Evolutionary conservation across 1,140 invertebrate species (phyloP).

Genomic region (Nymphalis io): DNA sequence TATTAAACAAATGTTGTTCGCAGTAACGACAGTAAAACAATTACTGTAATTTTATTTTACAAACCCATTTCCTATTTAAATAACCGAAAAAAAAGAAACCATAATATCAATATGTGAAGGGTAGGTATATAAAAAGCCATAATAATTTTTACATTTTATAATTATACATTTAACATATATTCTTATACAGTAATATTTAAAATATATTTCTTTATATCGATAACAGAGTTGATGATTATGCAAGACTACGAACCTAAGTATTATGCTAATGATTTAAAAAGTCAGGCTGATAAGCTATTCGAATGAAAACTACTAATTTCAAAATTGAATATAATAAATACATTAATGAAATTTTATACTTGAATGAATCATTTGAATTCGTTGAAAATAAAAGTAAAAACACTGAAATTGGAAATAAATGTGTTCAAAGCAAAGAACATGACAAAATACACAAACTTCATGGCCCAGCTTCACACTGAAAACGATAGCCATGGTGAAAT

Average conservation of each 20-base stretch:
- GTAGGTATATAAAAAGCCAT: conserved; percentile 4
- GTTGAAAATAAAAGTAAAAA: too few species aligned
- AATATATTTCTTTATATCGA: conserved; percentile 74
- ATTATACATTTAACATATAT: conserved; percentile 75
- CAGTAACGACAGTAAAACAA: conserved; percentile 27
- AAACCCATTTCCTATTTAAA: neutral
- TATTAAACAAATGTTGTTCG: conserved; percentile 50
- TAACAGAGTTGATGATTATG: conserved; percentile 50
- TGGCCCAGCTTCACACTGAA: neutral
- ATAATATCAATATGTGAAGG: too few species aligned
- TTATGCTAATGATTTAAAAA: conserved; percentile 6
- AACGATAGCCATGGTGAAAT: neutral
- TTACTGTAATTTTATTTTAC: conserved; percentile 27
- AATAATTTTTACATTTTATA: conserved; percentile 51
- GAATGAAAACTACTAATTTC: neutral
- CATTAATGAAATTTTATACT: too few species aligned
- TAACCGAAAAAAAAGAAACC: neutral
- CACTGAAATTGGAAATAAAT: too few species aligned
- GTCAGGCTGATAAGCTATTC: conserved; percentile 14
- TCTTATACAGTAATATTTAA: conserved; percentile 78
- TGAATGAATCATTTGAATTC: neutral
- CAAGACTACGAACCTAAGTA: conserved; percentile 20
- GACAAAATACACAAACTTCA: too few species aligned
- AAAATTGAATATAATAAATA: too few species aligned
- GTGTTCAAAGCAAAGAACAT: too few species aligned